Percentiles rank a stretch among this genome's conserved stretches.
Conservation (phyloP, 2,888 invertebrate species). For the Rutpela maculata region DNA sequence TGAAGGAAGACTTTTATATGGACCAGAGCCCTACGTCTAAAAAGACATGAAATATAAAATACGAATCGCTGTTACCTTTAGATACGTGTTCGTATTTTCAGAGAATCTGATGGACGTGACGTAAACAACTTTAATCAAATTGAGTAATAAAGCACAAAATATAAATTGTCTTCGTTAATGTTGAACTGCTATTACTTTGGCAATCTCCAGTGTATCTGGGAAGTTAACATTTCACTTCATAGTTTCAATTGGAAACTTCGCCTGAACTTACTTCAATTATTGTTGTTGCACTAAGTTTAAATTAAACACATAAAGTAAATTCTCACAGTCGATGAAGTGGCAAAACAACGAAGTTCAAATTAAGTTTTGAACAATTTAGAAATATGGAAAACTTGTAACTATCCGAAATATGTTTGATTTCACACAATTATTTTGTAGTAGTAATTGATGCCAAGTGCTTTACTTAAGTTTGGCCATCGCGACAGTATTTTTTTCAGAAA, state of each 20-base stretch:
- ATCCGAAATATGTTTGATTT: neutral
- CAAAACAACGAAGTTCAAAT: constrained; percentile 41
- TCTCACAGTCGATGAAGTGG: constrained; percentile 57
- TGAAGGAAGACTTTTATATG: neutral
- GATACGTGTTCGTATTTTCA: neutral
- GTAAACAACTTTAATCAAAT: constrained; percentile 33
- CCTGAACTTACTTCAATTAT: constrained; percentile 62
- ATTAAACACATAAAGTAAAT: constrained; percentile 61
- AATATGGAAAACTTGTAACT: constrained; percentile 2
- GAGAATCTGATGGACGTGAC: neutral
- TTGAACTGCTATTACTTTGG: constrained; percentile 55
- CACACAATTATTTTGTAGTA: neutral
- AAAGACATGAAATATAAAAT: neutral
- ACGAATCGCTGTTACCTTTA: neutral
- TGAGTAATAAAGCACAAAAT: constrained; percentile 48
- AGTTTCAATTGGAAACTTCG: constrained; percentile 64
- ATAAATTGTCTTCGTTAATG: constrained; percentile 58
- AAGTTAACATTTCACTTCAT: constrained; percentile 65
- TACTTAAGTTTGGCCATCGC: too few relatives aligned
- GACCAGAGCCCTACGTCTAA: neutral
- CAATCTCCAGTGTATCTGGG: constrained; percentile 58
- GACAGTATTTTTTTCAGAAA: too few relatives aligned
- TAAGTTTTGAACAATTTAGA: constrained; percentile 48
- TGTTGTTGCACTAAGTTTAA: constrained; percentile 63
- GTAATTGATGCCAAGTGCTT: neutral